These are phyloP conservation scores for Callinectes sapidus DNA, from an alignment of 2,888 invertebrate species.

Conservation along the genomic window DNA sequence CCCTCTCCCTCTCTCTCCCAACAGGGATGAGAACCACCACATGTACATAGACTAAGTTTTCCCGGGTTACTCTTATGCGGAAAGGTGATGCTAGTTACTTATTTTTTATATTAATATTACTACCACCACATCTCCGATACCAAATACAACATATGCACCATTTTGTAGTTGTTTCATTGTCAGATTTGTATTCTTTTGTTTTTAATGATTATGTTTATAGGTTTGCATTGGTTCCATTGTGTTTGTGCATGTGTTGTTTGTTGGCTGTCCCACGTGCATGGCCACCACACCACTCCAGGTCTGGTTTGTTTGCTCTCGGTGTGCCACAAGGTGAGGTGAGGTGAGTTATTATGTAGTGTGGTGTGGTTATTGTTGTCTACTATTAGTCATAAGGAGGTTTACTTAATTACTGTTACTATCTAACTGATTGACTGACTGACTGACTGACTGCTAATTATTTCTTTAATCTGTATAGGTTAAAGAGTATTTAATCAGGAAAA, in stretches of 20 bases:
- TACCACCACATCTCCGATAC: constrained; percentile 51
- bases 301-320: background rate
- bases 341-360: background rate
- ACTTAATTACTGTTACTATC: no score
- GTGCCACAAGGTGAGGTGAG: background rate
- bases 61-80: constrained; percentile 49
- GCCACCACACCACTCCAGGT: constrained; percentile 14
- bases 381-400: no score
- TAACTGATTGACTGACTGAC: no score
- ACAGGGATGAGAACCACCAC: constrained; percentile 30
- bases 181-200: background rate
- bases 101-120: constrained; percentile 59
- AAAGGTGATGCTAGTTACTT: constrained; percentile 59
- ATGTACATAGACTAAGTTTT: constrained; percentile 43
- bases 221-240: background rate
- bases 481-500: no score
- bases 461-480: no score
- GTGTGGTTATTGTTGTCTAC: background rate
- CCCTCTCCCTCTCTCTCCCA: background rate
- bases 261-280: constrained; percentile 55
- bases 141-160: constrained; percentile 62
- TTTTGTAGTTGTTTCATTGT: constrained; percentile 64
- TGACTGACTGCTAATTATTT: no score
- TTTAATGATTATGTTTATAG: background rate
- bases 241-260: constrained; percentile 52